Percentiles rank a stretch among this genome's conserved stretches.
These are phyloP conservation scores for Chionomys nivalis DNA, from an alignment of 2,113 vertebrate genomes.

Conservation along the genomic window DNA sequence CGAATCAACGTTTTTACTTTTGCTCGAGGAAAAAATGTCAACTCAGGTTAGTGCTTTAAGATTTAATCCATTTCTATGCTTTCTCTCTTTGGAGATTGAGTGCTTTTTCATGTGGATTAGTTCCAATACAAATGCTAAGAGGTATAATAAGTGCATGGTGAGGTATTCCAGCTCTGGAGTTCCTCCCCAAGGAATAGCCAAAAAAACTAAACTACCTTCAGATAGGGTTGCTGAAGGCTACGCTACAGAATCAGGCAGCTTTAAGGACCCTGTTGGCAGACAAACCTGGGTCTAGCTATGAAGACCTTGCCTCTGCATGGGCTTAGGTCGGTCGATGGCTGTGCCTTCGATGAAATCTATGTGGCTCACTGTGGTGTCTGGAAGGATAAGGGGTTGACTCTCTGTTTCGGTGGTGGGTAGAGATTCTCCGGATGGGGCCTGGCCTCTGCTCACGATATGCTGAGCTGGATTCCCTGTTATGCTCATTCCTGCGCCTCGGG, in stretches of 20 bases:
- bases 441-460: accelerated
- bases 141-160: not conserved
- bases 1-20: not conserved
- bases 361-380: accelerated
- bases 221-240: not conserved
- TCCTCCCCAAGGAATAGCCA: not conserved
- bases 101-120: not conserved
- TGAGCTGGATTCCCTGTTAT: not conserved
- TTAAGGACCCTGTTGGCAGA: not conserved
- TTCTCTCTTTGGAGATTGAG: not conserved
- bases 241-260: accelerated
- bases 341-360: not conserved
- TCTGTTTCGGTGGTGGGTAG: not conserved
- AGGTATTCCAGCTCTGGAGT: not conserved
- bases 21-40: not conserved
- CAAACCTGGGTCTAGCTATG: not conserved
- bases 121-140: not conserved
- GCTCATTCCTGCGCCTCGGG: not conserved
- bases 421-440: not conserved
- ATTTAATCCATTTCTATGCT: not conserved
- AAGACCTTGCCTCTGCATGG: not conserved
- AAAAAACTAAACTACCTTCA: not conserved
- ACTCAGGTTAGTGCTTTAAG: not conserved
- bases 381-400: not conserved
- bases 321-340: accelerated